phyloP scores from a whole-genome alignment of 2,797 vertebrate species.

The Gadopsis bispinosus region DNA sequence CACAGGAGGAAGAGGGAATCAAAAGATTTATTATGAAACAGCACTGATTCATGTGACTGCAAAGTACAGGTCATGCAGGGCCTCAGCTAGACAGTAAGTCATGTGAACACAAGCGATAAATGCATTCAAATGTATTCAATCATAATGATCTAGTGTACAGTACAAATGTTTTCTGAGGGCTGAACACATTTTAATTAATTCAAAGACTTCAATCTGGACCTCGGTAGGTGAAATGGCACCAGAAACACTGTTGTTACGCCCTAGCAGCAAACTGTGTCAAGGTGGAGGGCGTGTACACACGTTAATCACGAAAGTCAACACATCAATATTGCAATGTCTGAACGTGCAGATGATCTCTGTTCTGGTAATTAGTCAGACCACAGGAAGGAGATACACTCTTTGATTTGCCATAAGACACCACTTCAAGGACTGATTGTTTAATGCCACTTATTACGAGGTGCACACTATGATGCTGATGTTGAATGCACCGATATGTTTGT shows the following conservation, averaged over 20 bases:
- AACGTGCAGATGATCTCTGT: slow-evolving; percentile 36
- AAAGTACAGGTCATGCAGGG: background rate
- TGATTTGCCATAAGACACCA: background rate
- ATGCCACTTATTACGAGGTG: background rate
- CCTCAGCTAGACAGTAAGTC: slow-evolving; percentile 13
- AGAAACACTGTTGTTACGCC: background rate
- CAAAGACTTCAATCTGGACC: background rate
- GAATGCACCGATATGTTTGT: slow-evolving; percentile 12
- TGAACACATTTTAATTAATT: slow-evolving; percentile 21
- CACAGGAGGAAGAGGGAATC: background rate
- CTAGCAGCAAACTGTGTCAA: background rate
- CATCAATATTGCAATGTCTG: slow-evolving; percentile 29
- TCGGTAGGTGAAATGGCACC: background rate
- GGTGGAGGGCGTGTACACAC: slow-evolving; percentile 22
- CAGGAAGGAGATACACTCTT: slow-evolving; percentile 7
- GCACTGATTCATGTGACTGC: slow-evolving; percentile 25
- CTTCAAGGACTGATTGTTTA: background rate
- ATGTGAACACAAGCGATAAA: slow-evolving; percentile 23
- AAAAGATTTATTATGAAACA: slow-evolving; percentile 15
- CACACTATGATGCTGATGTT: background rate
- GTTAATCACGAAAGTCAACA: slow-evolving; percentile 49
- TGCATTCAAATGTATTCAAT: slow-evolving; percentile 34
- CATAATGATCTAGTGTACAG: slow-evolving; percentile 32
- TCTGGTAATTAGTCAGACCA: slow-evolving; percentile 22
- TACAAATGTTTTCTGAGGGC: slow-evolving; percentile 12